Evolutionary conservation across 2,888 invertebrate genomes (phyloP).

Genomic region (Noctua janthe): DNA sequence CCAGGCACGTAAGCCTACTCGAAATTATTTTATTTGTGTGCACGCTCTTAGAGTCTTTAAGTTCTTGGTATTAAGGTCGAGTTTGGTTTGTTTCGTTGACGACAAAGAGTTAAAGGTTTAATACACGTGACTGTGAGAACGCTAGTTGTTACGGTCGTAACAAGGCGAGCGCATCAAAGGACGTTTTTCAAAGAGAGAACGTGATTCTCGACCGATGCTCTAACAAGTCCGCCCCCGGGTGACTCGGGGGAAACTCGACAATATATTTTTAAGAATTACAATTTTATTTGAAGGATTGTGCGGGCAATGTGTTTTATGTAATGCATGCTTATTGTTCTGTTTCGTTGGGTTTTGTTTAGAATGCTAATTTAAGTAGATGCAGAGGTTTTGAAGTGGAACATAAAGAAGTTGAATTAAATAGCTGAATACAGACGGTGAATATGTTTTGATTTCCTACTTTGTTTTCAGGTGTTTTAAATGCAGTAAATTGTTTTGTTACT

Average conservation of each 20-base stretch:
- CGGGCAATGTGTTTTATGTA: slow-evolving; percentile 59
- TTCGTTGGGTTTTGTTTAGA: slow-evolving; percentile 39
- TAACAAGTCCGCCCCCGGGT: slow-evolving; percentile 80
- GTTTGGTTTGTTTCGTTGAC: slow-evolving; percentile 58
- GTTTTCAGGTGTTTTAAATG: neutral
- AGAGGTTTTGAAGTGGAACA: slow-evolving; percentile 4
- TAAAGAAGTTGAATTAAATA: neutral
- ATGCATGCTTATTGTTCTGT: slow-evolving; percentile 48
- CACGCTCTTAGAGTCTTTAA: slow-evolving; percentile 60
- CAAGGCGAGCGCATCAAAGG: slow-evolving; percentile 84
- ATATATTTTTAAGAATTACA: slow-evolving; percentile 74
- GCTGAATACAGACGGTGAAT: neutral
- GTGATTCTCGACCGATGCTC: slow-evolving; percentile 84
- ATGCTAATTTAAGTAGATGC: slow-evolving; percentile 42
- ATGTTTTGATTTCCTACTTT: neutral
- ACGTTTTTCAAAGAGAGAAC: slow-evolving; percentile 85
- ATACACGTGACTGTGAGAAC: slow-evolving; percentile 78
- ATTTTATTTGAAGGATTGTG: slow-evolving; percentile 68
- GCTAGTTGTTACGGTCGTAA: slow-evolving; percentile 81
- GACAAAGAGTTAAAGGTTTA: slow-evolving; percentile 77
- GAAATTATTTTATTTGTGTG: slow-evolving; percentile 76
- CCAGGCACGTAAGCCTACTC: slow-evolving; percentile 79
- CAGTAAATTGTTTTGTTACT: neutral
- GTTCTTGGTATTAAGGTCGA: slow-evolving; percentile 56
- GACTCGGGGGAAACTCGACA: slow-evolving; percentile 73